A percentile compares a stretch with the other conserved stretches of the same genome.
Evolutionary conservation across 2,113 vertebrate species (phyloP).

Genomic region (Astur gentilis): DNA sequence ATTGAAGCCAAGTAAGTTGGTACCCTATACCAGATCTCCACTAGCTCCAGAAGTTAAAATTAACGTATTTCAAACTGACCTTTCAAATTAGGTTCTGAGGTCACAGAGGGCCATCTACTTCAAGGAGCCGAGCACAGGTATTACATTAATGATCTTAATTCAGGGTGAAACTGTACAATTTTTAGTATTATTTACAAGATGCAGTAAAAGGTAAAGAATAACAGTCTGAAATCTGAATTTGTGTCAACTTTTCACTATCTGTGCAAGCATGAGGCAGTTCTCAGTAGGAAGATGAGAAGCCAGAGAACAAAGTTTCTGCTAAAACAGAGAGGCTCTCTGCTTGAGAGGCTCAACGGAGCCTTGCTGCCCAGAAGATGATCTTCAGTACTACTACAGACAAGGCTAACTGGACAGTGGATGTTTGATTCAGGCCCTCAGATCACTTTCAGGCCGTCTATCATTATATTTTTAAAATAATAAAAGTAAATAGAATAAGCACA

Average conservation of each 20-base stretch:
- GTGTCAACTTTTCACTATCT: background rate
- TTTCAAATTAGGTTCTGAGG: background rate
- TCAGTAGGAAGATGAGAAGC: background rate
- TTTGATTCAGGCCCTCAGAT: background rate
- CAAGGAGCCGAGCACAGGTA: background rate
- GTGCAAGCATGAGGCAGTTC: background rate
- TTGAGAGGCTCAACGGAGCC: background rate
- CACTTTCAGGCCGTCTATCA: background rate
- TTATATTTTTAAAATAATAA: background rate
- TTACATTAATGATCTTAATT: background rate
- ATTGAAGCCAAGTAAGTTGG: background rate
- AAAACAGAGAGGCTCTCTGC: background rate
- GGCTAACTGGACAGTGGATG: background rate
- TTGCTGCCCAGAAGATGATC: background rate
- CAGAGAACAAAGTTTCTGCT: background rate
- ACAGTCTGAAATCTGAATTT: background rate
- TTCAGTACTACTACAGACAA: background rate
- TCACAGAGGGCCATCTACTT: background rate
- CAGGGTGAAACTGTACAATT: background rate
- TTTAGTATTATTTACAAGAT: background rate
- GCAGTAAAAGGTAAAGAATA: background rate
- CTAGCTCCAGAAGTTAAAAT: background rate
- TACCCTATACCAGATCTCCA: background rate
- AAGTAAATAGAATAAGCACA: background rate
- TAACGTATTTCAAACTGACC: background rate